Evolutionary conservation across 2,113 vertebrate genomes (phyloP), one percentile per base, ranked within the genome.

Genomic region (Dissostichus mawsoni): DNA sequence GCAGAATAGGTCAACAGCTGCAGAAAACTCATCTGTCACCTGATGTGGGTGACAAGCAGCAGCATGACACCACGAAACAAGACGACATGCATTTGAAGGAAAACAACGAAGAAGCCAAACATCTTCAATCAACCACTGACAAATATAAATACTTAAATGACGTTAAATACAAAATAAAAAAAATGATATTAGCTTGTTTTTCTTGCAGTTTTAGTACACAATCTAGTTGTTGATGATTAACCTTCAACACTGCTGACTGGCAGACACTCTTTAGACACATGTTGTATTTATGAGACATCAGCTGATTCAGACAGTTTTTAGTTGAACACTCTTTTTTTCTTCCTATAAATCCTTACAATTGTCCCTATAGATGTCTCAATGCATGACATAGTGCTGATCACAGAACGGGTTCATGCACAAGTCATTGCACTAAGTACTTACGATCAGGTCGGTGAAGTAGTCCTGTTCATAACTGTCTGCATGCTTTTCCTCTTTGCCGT

Each of bases 371-470:
- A 45, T 20, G 20, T 11, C 14, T 20, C 13, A 11, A 20, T 1
- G 20, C 11, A 36, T 10, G 17, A 65, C 25, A 65, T 5, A 5
- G 10, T 57, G 57, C 47, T 52, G 68, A 62, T n/a, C 17, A 44
- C 57, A 20, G 20, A 48, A 12, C 66, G 20, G 1, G 20, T 3
- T 1, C 8, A 20, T 2, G 33, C 20, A 7, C 7, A 18, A 56
- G 65, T 67, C 53, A 50, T 5, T 52, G 47, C 23, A 77, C 16
- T 23, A 11, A 6, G 13, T 11, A 51, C 94, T 94, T 55, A 96
- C 95, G 4, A 96, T 92, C 63, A 96, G 93, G 82, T 96, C 94
- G 0, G 95, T 96, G 50, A 96, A 91, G 86, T 96, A 96, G 83
- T 96, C 95, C 69, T 90, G 84, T 4, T 92, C 83, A 53, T 96